Conservation (phyloP, 1,140 invertebrate species). For the Oncopodura yosiiana region DNA sequence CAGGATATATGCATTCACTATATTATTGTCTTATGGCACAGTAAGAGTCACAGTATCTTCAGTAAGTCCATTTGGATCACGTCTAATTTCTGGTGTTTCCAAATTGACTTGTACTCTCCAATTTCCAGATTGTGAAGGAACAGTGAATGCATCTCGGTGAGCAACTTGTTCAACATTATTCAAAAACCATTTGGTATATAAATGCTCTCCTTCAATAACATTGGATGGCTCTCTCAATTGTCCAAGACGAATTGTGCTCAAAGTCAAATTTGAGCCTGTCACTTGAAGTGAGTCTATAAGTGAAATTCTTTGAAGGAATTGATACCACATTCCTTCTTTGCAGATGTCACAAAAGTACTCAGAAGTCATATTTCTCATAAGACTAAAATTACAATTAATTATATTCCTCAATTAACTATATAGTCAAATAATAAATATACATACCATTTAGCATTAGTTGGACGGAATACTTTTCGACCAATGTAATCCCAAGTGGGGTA, state of each 20-base stretch:
- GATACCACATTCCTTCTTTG: constrained; percentile 31
- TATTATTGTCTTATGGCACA: constrained; percentile 1
- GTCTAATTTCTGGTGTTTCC: constrained; percentile 22
- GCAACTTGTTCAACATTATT: constrained; percentile 1
- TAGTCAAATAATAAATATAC: too few relatives aligned
- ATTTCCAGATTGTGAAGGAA: constrained; percentile 4
- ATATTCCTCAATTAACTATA: too few relatives aligned
- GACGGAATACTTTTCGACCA: constrained; percentile 19
- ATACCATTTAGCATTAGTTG: constrained; percentile 28
- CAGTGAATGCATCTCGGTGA: neutral
- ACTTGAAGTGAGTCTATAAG: constrained; percentile 22
- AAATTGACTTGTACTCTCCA: constrained; percentile 24
- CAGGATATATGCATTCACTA: too few relatives aligned
- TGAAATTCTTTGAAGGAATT: constrained; percentile 27
- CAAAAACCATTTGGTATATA: constrained; percentile 14
- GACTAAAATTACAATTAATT: too few relatives aligned
- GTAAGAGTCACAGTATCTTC: constrained; percentile 11
- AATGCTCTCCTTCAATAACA: constrained; percentile 20
- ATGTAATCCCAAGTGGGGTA: constrained; percentile 26
- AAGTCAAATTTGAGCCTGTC: neutral
- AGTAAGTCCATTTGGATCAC: constrained; percentile 19
- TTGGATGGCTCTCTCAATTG: constrained; percentile 14
- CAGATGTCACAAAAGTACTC: constrained; percentile 19
- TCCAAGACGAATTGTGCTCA: constrained; percentile 22
- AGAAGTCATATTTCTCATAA: constrained; percentile 33